Percentiles rank a stretch among this genome's conserved stretches.
phyloP scores from a whole-genome alignment of 2,888 invertebrate species.

The Trissolcus japonicus region DNA sequence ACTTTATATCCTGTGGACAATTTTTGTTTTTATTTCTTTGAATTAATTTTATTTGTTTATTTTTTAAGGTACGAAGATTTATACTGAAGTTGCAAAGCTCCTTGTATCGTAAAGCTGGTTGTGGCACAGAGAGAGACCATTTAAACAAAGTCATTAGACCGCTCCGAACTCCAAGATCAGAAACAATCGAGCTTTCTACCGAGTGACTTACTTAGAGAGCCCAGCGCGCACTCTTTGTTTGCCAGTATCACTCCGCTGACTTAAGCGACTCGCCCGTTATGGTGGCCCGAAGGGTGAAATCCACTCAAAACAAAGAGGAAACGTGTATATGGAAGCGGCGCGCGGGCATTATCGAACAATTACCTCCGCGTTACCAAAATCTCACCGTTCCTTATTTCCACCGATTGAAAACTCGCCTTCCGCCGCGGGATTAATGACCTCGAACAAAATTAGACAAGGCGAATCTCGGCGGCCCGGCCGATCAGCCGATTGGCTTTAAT shows the following conservation, averaged over 20 bases:
- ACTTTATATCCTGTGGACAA: too few species aligned
- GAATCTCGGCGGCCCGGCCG: not conserved
- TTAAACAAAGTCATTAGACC: slow-evolving; percentile 14
- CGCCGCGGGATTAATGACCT: slow-evolving; percentile 42
- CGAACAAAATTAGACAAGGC: slow-evolving; percentile 38
- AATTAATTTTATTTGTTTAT: too few species aligned
- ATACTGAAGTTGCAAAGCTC: too few species aligned
- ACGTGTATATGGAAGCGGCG: slow-evolving; percentile 16
- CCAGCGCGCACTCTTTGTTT: slow-evolving; percentile 1
- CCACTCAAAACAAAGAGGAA: slow-evolving; percentile 21
- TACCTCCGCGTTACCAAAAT: slow-evolving; percentile 3
- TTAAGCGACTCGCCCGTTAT: slow-evolving; percentile 29
- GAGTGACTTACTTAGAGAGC: slow-evolving; percentile 21
- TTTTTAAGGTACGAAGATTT: too few species aligned
- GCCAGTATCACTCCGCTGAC: slow-evolving; percentile 25
- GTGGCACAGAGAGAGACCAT: not conserved
- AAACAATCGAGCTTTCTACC: slow-evolving; percentile 5
- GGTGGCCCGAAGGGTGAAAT: slow-evolving; percentile 31
- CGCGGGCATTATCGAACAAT: slow-evolving; percentile 28
- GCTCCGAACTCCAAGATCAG: slow-evolving; percentile 13
- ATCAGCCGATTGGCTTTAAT: too few species aligned
- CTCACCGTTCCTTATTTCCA: slow-evolving; percentile 12
- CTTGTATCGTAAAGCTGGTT: too few species aligned
- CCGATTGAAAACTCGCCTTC: slow-evolving; percentile 29
- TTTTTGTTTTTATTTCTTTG: too few species aligned